phyloP scores from a whole-genome alignment of 2,888 invertebrate genomes.

The Agrenia bidenticulata region DNA sequence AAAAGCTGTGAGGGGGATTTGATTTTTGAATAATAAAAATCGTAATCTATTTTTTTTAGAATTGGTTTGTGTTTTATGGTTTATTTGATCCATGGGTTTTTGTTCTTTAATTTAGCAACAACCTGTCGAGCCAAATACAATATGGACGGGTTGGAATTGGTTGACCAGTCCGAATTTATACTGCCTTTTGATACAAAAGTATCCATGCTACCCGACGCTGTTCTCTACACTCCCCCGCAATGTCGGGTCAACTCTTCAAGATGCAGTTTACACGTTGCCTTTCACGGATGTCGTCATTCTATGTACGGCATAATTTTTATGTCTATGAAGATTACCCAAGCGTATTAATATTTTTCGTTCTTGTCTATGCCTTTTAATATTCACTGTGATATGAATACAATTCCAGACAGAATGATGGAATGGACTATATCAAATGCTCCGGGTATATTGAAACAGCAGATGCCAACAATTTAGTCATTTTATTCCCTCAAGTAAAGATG shows the following conservation, averaged over 20 bases:
- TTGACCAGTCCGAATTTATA: slow-evolving; percentile 43
- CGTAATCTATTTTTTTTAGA: background rate
- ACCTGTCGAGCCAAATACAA: slow-evolving; percentile 29
- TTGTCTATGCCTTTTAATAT: too few relatives aligned
- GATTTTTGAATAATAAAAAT: background rate
- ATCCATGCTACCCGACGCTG: slow-evolving; percentile 38
- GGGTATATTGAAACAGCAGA: slow-evolving; percentile 45
- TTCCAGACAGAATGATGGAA: slow-evolving; percentile 42
- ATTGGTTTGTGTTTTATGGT: background rate
- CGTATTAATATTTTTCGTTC: too few relatives aligned
- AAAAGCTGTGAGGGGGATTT: background rate
- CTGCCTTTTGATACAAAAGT: slow-evolving; percentile 28
- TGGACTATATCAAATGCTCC: slow-evolving; percentile 43
- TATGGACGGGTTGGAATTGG: slow-evolving; percentile 27
- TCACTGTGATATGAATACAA: background rate
- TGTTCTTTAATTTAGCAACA: slow-evolving; percentile 4
- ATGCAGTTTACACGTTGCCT: slow-evolving; percentile 39
- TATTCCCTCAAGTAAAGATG: slow-evolving; percentile 44
- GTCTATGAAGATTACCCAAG: background rate
- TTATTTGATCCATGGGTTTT: background rate
- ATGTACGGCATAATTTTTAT: slow-evolving; percentile 22
- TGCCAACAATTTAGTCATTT: slow-evolving; percentile 38
- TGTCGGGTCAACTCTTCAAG: slow-evolving; percentile 33
- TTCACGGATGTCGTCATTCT: slow-evolving; percentile 45
- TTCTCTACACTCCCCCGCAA: slow-evolving; percentile 36